phyloP scores from a whole-genome alignment of 30 jellyfish, hydroid and myxozoan species.

The Turritopsis rubra region DNA sequence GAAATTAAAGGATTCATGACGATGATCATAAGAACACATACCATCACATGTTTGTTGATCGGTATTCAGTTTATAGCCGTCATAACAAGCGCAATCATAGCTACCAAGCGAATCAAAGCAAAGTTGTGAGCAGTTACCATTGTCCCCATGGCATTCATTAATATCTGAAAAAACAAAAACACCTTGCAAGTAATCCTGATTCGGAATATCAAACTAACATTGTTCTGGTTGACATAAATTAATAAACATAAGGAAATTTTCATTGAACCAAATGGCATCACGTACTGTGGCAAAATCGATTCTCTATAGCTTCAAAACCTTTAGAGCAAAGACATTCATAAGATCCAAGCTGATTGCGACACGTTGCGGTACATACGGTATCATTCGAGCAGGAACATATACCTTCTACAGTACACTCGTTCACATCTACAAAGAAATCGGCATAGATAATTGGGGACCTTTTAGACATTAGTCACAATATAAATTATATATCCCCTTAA shows the following conservation, averaged over 20 bases:
- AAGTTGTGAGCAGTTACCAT: neutral
- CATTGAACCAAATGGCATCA: too few relatives aligned
- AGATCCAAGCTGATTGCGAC: neutral
- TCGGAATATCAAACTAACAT: neutral
- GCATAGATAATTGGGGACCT: neutral
- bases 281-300: neutral
- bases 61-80: neutral
- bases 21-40: too few relatives aligned
- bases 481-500: neutral
- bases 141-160: neutral
- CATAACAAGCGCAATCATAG: neutral
- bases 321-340: neutral
- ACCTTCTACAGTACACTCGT: conserved; percentile 44
- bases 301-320: neutral
- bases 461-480: too few relatives aligned
- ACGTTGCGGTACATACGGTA: conserved; percentile 49
- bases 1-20: neutral
- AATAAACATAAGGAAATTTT: neutral
- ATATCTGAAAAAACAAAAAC: neutral
- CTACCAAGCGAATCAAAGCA: neutral
- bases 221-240: neutral
- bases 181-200: neutral
- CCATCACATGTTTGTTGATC: neutral
- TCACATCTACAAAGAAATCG: conserved; percentile 27
- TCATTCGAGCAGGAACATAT: conserved; percentile 41